phyloP scores from a whole-genome alignment of 1,140 invertebrate species.

The Trialeurodes vaporariorum region DNA sequence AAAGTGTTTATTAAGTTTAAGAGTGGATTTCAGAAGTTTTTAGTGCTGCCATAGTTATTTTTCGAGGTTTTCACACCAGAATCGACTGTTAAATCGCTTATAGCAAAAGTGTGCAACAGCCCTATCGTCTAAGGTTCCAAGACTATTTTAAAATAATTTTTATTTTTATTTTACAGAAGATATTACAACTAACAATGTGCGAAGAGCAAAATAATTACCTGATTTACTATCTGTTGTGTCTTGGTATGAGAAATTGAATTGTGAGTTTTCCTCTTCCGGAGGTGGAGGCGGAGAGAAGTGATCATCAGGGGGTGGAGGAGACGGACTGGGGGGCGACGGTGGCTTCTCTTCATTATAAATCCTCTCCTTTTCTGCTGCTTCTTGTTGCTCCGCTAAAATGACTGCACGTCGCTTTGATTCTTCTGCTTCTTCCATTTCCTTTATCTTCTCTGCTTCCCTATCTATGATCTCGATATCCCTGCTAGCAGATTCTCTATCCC shows the following conservation, averaged over 20 bases:
- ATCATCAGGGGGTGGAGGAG: neutral
- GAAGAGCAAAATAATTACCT: neutral
- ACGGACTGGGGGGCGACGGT: neutral
- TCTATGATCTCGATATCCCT: neutral
- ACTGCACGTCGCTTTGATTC: neutral
- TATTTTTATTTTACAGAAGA: neutral
- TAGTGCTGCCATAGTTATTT: too few relatives aligned
- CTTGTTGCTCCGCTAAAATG: neutral
- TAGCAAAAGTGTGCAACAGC: too few relatives aligned
- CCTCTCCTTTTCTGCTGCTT: neutral
- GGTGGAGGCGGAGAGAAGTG: neutral
- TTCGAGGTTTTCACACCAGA: too few relatives aligned
- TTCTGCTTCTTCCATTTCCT: neutral
- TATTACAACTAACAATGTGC: neutral
- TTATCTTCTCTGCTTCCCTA: neutral
- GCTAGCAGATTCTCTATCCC: slow-evolving; percentile 20
- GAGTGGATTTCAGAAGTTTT: too few relatives aligned
- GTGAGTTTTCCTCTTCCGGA: neutral
- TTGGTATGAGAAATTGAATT: slow-evolving; percentile 4
- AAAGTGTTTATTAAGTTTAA: too few relatives aligned
- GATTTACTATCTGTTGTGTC: slow-evolving; percentile 2
- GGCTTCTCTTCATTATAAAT: neutral
- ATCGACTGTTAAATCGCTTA: too few relatives aligned
- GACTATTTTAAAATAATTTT: too few relatives aligned
- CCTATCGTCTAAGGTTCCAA: too few relatives aligned